Conservation (phyloP, 2,797 vertebrate species). For the Vireo griseus region DNA sequence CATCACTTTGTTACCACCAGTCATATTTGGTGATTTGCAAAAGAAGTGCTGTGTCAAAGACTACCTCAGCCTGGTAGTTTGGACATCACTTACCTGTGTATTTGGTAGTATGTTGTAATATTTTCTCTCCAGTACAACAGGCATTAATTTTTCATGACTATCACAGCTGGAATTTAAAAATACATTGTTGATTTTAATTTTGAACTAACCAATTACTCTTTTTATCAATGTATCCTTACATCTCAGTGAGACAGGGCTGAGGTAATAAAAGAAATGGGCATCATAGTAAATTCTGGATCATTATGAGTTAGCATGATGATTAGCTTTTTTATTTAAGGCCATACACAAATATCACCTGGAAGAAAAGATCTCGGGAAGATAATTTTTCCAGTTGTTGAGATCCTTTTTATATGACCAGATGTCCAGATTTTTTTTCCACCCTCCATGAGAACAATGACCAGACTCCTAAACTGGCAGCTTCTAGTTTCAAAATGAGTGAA, state of each 20-base stretch:
- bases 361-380: not conserved
- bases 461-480: not conserved
- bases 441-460: not conserved
- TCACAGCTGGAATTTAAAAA: not conserved
- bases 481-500: not conserved
- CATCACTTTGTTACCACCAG: not conserved
- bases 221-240: not conserved
- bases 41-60: not conserved
- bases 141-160: not conserved
- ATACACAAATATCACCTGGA: not conserved
- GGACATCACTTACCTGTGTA: not conserved
- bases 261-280: not conserved
- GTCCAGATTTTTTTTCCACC: not conserved
- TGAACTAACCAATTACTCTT: not conserved
- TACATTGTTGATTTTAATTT: not conserved
- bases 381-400: not conserved
- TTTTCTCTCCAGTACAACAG: not conserved
- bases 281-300: not conserved
- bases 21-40: not conserved
- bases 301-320: rapidly evolving
- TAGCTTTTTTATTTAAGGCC: not conserved
- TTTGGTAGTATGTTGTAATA: not conserved
- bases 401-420: not conserved
- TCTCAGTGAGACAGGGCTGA: not conserved
- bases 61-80: not conserved